Percentiles rank a stretch among this genome's conserved stretches.
Conservation (phyloP, 2,888 invertebrate genomes). For the Ptycholaimellus sp. region DNA sequence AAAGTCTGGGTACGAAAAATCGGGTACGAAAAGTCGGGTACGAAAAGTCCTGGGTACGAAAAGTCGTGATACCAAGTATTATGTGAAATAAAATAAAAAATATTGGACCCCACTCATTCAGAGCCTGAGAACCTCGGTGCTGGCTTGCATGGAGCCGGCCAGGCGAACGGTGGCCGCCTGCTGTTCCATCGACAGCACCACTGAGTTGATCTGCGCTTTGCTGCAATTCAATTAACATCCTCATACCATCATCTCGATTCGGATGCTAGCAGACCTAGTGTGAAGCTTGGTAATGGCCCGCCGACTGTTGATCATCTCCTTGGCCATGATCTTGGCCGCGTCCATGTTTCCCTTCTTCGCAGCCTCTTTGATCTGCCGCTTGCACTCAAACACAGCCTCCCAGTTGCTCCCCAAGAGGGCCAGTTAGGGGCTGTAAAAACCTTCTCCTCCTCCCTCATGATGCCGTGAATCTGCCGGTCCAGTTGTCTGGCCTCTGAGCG, state of each 20-base stretch:
- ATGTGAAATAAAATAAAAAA: too few relatives aligned
- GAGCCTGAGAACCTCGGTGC: slow-evolving; percentile 94
- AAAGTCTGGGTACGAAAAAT: too few relatives aligned
- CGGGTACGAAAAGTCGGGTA: too few relatives aligned
- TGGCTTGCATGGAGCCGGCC: slow-evolving; percentile 45
- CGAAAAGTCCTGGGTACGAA: too few relatives aligned
- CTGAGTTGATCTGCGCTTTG: slow-evolving; percentile 86
- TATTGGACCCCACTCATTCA: too few relatives aligned
- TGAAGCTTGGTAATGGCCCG: slow-evolving; percentile 71
- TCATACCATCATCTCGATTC: too few relatives aligned
- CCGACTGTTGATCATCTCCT: slow-evolving; percentile 25
- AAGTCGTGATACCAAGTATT: too few relatives aligned
- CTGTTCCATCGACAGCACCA: slow-evolving; percentile 89
- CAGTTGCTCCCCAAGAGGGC: not conserved
- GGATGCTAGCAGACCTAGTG: too few relatives aligned
- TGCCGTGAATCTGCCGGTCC: slow-evolving; percentile 68
- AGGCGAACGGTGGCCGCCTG: slow-evolving; percentile 63
- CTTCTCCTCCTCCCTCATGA: slow-evolving; percentile 88
- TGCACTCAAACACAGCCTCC: slow-evolving; percentile 33
- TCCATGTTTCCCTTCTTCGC: slow-evolving; percentile 80
- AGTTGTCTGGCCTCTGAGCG: slow-evolving; percentile 73
- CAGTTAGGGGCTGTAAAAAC: slow-evolving; percentile 22
- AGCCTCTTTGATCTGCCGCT: slow-evolving; percentile 69
- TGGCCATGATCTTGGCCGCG: slow-evolving; percentile 72
- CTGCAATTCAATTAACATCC: too few relatives aligned